A percentile compares a stretch with the other conserved stretches of the same genome.
Conservation (phyloP, 92 coral and sea anemone genomes). For the Umimayanthus chanpuru region DNA sequence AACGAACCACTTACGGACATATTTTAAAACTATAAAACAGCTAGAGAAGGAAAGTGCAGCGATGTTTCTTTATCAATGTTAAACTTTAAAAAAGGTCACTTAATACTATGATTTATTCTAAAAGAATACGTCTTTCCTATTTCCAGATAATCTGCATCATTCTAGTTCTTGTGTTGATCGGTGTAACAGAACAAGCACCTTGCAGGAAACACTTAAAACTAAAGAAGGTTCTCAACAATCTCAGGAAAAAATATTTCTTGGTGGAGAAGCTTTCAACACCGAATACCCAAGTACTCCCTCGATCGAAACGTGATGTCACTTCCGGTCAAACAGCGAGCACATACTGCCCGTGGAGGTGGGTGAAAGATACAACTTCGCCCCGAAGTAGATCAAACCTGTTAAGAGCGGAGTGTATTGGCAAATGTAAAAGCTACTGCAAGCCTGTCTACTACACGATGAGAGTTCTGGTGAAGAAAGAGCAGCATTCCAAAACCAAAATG, state of each 20-base stretch:
- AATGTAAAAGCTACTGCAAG: neutral
- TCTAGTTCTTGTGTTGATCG: neutral
- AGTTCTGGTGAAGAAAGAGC: conserved; percentile 15
- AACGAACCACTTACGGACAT: no score
- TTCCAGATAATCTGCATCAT: neutral
- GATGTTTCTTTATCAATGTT: no score
- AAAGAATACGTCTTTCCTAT: no score
- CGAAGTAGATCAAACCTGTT: neutral
- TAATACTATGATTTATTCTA: no score
- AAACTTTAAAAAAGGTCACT: no score
- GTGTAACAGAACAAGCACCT: neutral
- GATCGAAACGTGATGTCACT: conserved; percentile 10
- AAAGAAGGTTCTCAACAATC: neutral
- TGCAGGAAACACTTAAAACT: neutral
- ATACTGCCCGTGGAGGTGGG: conserved; percentile 25
- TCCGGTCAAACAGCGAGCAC: neutral
- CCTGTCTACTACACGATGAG: conserved; percentile 20
- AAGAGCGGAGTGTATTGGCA: conserved; percentile 17
- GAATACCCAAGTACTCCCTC: neutral
- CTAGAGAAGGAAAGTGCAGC: no score
- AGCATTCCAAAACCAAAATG: neutral
- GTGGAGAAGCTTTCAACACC: neutral
- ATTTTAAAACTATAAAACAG: no score
- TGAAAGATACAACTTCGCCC: conserved; percentile 2
- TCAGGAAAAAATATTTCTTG: neutral